These are phyloP conservation scores for Peribatodes rhomboidaria DNA, from an alignment of 2,888 invertebrate genomes.

Conservation along the genomic window DNA sequence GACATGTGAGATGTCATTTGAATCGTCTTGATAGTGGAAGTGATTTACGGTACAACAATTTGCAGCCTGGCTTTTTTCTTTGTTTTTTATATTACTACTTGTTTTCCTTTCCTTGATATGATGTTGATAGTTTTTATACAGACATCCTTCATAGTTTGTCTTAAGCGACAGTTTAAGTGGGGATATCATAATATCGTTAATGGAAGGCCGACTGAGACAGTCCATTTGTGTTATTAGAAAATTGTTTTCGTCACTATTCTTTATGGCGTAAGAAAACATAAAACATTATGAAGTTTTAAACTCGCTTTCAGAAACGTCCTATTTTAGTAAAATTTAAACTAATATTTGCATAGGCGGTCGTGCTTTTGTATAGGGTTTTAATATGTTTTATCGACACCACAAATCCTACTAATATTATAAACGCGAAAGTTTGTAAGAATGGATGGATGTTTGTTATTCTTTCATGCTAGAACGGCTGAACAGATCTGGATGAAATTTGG, in stretches of 20 bases:
- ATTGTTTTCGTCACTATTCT: constrained; percentile 28
- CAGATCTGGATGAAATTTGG: too few relatives aligned
- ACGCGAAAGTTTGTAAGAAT: too few relatives aligned
- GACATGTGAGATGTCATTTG: too few relatives aligned
- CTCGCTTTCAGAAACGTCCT: not conserved
- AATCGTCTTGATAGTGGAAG: too few relatives aligned
- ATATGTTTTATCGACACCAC: not conserved
- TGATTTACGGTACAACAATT: too few relatives aligned
- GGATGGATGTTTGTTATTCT: too few relatives aligned
- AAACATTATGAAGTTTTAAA: constrained; percentile 8
- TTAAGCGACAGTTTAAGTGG: constrained; percentile 49
- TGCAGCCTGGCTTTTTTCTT: too few relatives aligned
- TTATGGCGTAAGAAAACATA: constrained; percentile 8
- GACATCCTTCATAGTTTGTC: constrained; percentile 41
- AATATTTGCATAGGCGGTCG: not conserved
- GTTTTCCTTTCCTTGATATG: not conserved
- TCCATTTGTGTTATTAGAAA: constrained; percentile 70
- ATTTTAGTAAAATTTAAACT: not conserved
- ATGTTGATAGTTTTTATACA: constrained; percentile 16
- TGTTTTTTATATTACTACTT: too few relatives aligned
- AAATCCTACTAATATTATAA: not conserved
- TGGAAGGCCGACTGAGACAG: constrained; percentile 59
- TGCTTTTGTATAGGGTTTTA: not conserved
- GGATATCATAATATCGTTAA: constrained; percentile 67
- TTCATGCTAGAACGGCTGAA: too few relatives aligned